phyloP scores from a whole-genome alignment of 2,113 vertebrate genomes.

The Heterotis niloticus region DNA sequence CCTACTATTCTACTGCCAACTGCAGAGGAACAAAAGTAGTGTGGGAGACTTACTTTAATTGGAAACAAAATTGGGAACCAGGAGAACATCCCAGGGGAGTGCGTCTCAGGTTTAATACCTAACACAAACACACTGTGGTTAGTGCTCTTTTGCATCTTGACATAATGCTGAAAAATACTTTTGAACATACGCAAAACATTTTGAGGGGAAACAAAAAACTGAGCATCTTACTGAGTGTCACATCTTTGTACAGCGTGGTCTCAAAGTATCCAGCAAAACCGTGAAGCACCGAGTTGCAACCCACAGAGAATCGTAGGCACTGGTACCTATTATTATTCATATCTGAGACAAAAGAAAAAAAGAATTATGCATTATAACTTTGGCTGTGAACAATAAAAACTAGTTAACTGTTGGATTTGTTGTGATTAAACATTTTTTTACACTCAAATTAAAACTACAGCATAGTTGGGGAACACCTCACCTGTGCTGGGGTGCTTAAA shows the following conservation, averaged over 20 bases:
- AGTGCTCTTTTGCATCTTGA: background rate
- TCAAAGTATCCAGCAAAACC: constrained; percentile 92
- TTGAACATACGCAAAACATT: background rate
- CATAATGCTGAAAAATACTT: constrained; percentile 5
- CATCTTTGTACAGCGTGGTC: constrained; percentile 81
- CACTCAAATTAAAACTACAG: too few relatives aligned
- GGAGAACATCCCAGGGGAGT: constrained; percentile 94
- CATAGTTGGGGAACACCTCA: background rate
- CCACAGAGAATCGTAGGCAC: constrained; percentile 73
- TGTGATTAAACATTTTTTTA: too few relatives aligned
- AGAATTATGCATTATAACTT: background rate
- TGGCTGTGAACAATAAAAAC: too few relatives aligned
- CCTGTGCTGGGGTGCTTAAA: constrained; percentile 70
- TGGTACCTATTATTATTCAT: constrained; percentile 86
- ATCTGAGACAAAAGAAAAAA: constrained; percentile 50
- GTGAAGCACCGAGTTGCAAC: constrained; percentile 83
- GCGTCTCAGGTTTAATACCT: constrained; percentile 89
- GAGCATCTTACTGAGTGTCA: constrained; percentile 78
- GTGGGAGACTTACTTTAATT: constrained; percentile 75
- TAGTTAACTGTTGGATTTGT: too few relatives aligned
- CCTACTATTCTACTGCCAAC: background rate
- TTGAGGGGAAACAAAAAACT: background rate
- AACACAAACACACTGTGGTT: constrained; percentile 5
- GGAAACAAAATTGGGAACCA: constrained; percentile 94
- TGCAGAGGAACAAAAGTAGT: background rate